A percentile compares a stretch with the other conserved stretches of the same genome.
These are phyloP conservation scores for Autographa pulchrina DNA, from an alignment of 2,888 invertebrate genomes.

Conservation along the genomic window DNA sequence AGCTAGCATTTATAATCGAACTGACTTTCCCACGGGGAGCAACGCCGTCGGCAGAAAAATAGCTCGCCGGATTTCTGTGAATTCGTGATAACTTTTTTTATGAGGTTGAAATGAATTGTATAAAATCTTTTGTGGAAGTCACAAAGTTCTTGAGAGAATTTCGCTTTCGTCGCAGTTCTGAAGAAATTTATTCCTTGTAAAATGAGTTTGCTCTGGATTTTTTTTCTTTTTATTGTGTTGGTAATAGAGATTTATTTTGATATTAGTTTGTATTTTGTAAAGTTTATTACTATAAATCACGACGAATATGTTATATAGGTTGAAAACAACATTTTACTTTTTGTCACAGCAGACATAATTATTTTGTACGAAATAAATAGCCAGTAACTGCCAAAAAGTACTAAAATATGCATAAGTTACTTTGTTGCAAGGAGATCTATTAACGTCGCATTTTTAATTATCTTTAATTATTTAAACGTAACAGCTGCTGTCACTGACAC, in stretches of 20 bases:
- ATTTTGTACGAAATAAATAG: neutral
- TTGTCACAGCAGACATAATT: no score
- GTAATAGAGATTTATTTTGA: slow-evolving; percentile 34
- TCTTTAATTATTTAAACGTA: neutral
- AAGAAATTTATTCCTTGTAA: slow-evolving; percentile 80
- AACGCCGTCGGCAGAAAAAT: slow-evolving; percentile 81
- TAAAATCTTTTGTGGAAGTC: slow-evolving; percentile 85
- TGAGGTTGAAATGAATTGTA: slow-evolving; percentile 86
- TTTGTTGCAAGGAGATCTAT: neutral
- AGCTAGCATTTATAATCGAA: slow-evolving; percentile 63
- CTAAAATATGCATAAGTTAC: neutral
- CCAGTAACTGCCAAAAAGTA: neutral
- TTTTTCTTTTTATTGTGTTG: slow-evolving; percentile 59
- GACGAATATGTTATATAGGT: neutral
- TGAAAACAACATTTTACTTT: neutral
- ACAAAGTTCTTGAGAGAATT: slow-evolving; percentile 81
- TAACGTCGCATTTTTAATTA: neutral
- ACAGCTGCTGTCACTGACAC: neutral
- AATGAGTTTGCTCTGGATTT: slow-evolving; percentile 70
- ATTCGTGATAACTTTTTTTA: slow-evolving; percentile 87
- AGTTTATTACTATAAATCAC: slow-evolving; percentile 8
- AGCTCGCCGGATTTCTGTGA: slow-evolving; percentile 83
- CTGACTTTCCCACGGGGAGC: slow-evolving; percentile 80
- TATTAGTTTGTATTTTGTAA: slow-evolving; percentile 27
- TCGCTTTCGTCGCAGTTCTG: slow-evolving; percentile 79